Evolutionary conservation across 2,113 vertebrate species (phyloP).

Genomic region (Origma solitaria): DNA sequence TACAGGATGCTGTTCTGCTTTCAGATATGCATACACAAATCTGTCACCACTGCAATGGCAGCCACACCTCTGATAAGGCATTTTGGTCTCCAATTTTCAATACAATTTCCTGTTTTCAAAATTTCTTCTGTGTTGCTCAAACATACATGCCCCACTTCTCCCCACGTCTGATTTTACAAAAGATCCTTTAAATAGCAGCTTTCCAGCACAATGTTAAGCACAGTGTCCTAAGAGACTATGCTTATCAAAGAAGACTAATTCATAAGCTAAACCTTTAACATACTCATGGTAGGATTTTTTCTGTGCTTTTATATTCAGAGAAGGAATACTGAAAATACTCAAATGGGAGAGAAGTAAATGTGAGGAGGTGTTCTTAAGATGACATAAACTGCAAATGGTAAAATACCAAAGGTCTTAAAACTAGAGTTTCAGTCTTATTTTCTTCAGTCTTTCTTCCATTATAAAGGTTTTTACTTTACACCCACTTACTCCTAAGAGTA

Average conservation of each 20-base stretch:
- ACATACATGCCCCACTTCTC: neutral
- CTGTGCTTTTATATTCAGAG: neutral
- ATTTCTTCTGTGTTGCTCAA: neutral
- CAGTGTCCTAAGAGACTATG: neutral
- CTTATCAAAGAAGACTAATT: neutral
- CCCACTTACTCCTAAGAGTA: neutral
- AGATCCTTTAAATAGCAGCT: neutral
- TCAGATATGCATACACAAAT: neutral
- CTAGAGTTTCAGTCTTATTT: neutral
- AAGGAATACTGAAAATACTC: neutral
- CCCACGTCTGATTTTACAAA: neutral
- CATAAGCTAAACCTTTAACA: neutral
- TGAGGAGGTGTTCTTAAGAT: rapidly evolving
- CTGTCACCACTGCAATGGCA: neutral
- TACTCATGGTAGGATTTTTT: neutral
- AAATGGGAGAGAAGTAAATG: neutral
- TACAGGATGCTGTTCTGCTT: neutral
- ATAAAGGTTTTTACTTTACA: neutral
- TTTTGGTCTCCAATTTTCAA: neutral
- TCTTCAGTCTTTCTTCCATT: neutral
- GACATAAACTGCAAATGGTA: neutral
- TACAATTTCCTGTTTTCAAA: neutral
- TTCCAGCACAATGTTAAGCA: neutral
- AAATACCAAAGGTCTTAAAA: neutral
- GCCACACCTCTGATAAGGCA: neutral